Percentiles rank a stretch among this genome's conserved stretches.
phyloP scores from a whole-genome alignment of 1,140 invertebrate species.

The Microplitis demolitor region DNA sequence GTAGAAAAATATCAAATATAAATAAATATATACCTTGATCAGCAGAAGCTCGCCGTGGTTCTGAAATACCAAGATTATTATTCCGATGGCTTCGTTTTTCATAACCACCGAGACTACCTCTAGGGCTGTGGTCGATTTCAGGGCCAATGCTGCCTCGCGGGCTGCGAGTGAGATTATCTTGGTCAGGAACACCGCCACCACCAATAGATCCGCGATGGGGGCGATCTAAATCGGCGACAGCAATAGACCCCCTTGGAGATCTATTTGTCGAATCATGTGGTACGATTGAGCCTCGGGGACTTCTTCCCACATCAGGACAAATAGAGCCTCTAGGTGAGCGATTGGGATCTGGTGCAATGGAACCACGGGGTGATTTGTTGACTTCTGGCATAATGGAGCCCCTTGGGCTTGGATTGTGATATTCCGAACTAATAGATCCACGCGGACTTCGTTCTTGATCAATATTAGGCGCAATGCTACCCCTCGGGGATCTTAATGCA shows the following conservation, averaged over 20 bases:
- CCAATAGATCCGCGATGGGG: conserved; percentile 64
- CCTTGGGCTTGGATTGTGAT: conserved; percentile 60
- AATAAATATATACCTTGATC: conserved; percentile 48
- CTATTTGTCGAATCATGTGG: conserved; percentile 54
- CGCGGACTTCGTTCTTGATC: conserved; percentile 41
- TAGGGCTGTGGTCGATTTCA: conserved; percentile 61
- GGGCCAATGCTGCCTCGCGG: conserved; percentile 65
- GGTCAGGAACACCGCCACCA: conserved; percentile 41
- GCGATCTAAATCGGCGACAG: conserved; percentile 53
- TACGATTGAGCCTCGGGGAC: conserved; percentile 67
- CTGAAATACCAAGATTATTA: conserved; percentile 64
- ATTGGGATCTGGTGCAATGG: conserved; percentile 62
- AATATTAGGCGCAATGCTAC: conserved; percentile 36
- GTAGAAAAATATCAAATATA: not conserved
- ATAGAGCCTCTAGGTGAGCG: conserved; percentile 68
- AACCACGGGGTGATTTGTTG: conserved; percentile 65
- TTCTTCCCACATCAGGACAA: conserved; percentile 56
- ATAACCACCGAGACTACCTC: conserved; percentile 59
- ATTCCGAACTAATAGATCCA: conserved; percentile 38
- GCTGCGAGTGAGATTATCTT: conserved; percentile 58
- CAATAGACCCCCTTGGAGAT: conserved; percentile 63
- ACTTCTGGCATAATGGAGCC: conserved; percentile 62
- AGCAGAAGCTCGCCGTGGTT: conserved; percentile 69
- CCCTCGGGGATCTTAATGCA: conserved; percentile 46
- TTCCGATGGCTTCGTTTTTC: conserved; percentile 62